Conservation (phyloP, 2,888 invertebrate genomes). For the Scaptodrosophila latifasciaeformis region DNA sequence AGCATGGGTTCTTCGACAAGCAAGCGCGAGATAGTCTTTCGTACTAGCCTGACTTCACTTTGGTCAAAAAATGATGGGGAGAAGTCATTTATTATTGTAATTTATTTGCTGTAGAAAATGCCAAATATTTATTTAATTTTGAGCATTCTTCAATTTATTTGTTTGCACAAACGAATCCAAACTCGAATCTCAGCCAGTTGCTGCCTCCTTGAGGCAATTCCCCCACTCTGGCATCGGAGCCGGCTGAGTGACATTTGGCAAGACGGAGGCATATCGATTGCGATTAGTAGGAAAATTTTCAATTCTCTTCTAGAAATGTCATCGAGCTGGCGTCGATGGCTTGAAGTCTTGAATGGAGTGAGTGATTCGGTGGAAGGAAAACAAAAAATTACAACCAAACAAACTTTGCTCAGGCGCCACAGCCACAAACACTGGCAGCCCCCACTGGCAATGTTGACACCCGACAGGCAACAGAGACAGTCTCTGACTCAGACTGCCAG, state of each 20-base stretch:
- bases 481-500: neutral
- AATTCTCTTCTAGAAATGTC: constrained; percentile 57
- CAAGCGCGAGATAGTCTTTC: no score
- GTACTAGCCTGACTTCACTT: no score
- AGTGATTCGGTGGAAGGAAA: constrained; percentile 19
- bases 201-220: no score
- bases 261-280: constrained; percentile 69
- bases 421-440: constrained; percentile 7
- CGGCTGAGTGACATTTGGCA: constrained; percentile 58
- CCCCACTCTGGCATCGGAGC: constrained; percentile 3
- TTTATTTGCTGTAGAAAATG: constrained; percentile 64
- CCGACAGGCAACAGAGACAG: constrained; percentile 24
- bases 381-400: constrained; percentile 47
- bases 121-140: constrained; percentile 68
- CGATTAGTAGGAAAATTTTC: constrained; percentile 64
- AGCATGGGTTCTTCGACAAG: no score
- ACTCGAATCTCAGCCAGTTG: constrained; percentile 36
- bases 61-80: constrained; percentile 9
- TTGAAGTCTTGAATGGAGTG: no score
- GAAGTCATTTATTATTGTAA: constrained; percentile 65
- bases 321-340: no score
- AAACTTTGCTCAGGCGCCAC: constrained; percentile 29
- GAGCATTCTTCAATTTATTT: constrained; percentile 68
- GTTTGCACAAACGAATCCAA: constrained; percentile 56
- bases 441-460: constrained; percentile 57